Percentiles rank a stretch among this genome's conserved stretches.
Conservation (phyloP, 2,113 vertebrate species). For the Nettapus auritus region DNA sequence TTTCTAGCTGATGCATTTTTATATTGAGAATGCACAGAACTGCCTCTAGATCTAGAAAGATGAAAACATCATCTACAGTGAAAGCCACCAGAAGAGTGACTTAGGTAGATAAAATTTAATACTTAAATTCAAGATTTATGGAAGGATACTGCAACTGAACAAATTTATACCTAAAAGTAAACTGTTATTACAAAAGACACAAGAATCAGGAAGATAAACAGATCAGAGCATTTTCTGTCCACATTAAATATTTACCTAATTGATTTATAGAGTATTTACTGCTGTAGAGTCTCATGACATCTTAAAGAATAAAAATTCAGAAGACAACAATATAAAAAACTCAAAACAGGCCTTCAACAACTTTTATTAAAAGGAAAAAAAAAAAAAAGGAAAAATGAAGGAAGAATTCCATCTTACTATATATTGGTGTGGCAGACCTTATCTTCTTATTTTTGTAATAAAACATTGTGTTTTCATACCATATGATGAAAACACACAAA, state of each 20-base stretch:
- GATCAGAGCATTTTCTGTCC: neutral
- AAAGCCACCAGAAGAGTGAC: neutral
- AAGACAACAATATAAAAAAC: fast-evolving
- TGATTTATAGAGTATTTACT: neutral
- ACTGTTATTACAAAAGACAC: neutral
- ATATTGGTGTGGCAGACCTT: neutral
- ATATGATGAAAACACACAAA: neutral
- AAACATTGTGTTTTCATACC: neutral
- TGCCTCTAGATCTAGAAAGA: neutral
- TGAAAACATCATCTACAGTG: neutral
- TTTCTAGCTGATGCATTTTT: neutral
- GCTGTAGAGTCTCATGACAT: neutral
- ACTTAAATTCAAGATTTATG: neutral
- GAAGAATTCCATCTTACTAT: neutral
- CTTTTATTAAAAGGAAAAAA: neutral
- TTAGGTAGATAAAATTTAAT: neutral
- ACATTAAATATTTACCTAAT: neutral
- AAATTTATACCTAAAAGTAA: neutral
- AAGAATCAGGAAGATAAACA: neutral
- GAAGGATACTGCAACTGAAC: neutral
- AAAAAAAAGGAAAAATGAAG: neutral
- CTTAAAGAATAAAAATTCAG: neutral
- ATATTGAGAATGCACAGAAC: neutral
- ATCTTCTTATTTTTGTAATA: neutral
- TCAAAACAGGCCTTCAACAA: neutral